phyloP scores from a whole-genome alignment of 2,888 invertebrate genomes.

The Macrosoma leucophasiata region DNA sequence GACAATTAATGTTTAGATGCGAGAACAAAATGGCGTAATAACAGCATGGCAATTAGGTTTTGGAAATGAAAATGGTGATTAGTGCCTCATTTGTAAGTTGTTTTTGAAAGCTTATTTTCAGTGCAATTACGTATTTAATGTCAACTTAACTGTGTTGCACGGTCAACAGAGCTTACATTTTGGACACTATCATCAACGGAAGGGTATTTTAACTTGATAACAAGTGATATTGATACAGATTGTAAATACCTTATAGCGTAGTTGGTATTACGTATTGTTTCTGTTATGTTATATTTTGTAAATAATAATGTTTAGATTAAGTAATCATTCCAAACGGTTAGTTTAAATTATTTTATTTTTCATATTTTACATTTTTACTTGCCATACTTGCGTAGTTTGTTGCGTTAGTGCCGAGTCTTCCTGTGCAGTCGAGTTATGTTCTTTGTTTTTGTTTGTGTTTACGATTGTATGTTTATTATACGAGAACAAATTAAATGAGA shows the following conservation, averaged over 20 bases:
- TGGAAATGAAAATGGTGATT: too few species aligned
- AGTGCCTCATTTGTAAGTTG: too few species aligned
- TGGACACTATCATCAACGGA: too few species aligned
- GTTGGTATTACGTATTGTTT: conserved; percentile 45
- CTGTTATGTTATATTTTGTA: conserved; percentile 66
- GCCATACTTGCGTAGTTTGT: conserved; percentile 65
- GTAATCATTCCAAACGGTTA: conserved; percentile 67
- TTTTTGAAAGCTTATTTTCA: too few species aligned
- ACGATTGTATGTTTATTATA: conserved; percentile 59
- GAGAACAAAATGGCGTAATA: too few species aligned
- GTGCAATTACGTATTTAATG: too few species aligned
- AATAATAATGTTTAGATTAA: conserved; percentile 56
- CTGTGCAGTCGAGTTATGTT: conserved; percentile 54
- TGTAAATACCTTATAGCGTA: conserved; percentile 28
- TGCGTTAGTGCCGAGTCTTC: conserved; percentile 59
- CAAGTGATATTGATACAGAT: conserved; percentile 23
- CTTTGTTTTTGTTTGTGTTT: conserved; percentile 65
- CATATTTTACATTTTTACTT: conserved; percentile 61
- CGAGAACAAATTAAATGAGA: conserved; percentile 29
- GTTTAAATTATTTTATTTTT: conserved; percentile 65
- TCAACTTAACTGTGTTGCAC: too few species aligned
- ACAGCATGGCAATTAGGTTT: too few species aligned
- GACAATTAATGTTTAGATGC: too few species aligned
- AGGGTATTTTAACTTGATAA: too few species aligned
- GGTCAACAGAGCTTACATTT: too few species aligned